Conservation (phyloP, 2,113 vertebrate species). For the Reinhardtius hippoglossoides region DNA sequence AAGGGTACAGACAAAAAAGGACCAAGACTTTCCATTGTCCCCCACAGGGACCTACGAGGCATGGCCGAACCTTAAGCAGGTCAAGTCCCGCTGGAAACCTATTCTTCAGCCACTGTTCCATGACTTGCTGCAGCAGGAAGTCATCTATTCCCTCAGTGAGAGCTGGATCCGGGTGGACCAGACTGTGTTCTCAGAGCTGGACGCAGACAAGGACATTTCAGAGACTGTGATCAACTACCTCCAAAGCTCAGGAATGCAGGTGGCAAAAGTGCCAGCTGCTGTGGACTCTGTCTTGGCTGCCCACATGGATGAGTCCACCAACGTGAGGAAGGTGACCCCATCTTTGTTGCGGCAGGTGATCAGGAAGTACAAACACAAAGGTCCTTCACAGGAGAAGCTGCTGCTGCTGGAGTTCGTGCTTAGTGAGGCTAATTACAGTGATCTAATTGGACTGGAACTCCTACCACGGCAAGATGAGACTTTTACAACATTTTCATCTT, state of each 20-base stretch:
- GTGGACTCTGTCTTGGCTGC: conserved; percentile 85
- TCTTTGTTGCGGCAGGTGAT: conserved; percentile 88
- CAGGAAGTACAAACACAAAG: conserved; percentile 86
- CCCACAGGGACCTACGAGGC: conserved; percentile 87
- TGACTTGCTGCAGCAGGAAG: conserved; percentile 87
- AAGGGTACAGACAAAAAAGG: conserved; percentile 86
- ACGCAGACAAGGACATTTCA: conserved; percentile 83
- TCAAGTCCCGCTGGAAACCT: conserved; percentile 90
- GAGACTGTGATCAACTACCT: conserved; percentile 92
- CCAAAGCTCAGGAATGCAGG: conserved; percentile 91
- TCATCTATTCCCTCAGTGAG: conserved; percentile 87
- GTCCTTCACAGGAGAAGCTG: conserved; percentile 86
- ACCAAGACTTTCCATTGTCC: conserved; percentile 87
- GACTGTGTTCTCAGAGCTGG: conserved; percentile 90
- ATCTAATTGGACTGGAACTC: conserved; percentile 94
- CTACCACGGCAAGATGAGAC: conserved; percentile 91
- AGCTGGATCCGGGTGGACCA: conserved; percentile 90
- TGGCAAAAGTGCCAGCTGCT: conserved; percentile 88
- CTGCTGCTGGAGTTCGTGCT: conserved; percentile 92
- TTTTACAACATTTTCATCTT: conserved; percentile 91
- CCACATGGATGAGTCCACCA: conserved; percentile 65
- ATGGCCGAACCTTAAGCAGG: conserved; percentile 89
- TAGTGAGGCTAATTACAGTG: conserved; percentile 89
- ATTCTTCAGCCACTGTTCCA: conserved; percentile 90
- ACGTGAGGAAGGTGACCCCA: conserved; percentile 89